A percentile compares a stretch with the other conserved stretches of the same genome.
Conservation (phyloP, 2,888 invertebrate genomes). For the Monoplex corrugatus region DNA sequence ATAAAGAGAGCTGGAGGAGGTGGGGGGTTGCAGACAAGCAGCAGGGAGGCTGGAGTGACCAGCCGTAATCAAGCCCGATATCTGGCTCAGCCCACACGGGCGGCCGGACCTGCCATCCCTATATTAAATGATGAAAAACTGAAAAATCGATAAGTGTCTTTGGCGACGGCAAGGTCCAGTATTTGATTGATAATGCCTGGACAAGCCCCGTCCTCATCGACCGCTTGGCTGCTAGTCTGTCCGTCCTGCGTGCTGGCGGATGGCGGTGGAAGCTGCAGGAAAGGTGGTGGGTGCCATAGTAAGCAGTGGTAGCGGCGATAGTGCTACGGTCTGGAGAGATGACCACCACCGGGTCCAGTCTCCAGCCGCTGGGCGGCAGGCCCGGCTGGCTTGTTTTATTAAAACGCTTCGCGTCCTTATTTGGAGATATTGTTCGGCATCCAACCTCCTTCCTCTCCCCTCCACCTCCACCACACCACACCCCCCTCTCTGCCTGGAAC, state of each 20-base stretch:
- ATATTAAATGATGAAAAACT: constrained; percentile 36
- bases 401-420: constrained; percentile 29
- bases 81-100: not conserved
- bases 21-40: not conserved
- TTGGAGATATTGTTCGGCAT: not conserved
- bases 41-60: not conserved
- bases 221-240: too few relatives aligned
- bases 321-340: not conserved
- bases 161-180: not conserved
- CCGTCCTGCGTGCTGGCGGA: too few relatives aligned
- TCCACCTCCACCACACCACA: not conserved
- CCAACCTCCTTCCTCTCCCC: not conserved
- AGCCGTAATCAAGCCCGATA: constrained; percentile 10
- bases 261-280: too few relatives aligned
- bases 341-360: not conserved
- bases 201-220: constrained; percentile 7
- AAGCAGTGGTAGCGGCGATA: not conserved
- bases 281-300: not conserved
- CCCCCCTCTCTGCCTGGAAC: not conserved
- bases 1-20: not conserved
- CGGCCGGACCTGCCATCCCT: constrained; percentile 2
- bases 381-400: constrained; percentile 4
- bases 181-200: constrained; percentile 35
- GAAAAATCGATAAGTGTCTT: constrained; percentile 23
- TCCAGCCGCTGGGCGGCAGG: not conserved